Conservation (phyloP, 2,888 invertebrate species). For the Drosophila anomalipes region DNA sequence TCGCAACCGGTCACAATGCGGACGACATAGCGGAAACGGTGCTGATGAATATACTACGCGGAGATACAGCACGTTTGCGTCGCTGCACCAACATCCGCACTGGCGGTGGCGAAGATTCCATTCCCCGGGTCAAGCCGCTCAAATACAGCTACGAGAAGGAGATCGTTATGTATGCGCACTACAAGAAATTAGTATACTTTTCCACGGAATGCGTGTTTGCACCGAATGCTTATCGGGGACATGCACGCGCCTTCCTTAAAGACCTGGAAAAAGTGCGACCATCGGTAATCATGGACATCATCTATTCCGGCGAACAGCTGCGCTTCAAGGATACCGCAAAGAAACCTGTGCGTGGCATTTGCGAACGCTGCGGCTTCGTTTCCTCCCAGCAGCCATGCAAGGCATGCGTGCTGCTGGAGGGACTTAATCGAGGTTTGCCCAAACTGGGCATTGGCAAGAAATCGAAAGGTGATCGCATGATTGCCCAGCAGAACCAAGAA, state of each 20-base stretch:
- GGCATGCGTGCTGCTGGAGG: slow-evolving; percentile 97
- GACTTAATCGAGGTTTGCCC: slow-evolving; percentile 96
- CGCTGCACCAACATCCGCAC: slow-evolving; percentile 96
- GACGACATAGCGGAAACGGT: slow-evolving; percentile 99
- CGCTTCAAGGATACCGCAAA: slow-evolving; percentile 92
- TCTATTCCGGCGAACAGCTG: slow-evolving; percentile 95
- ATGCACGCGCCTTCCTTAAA: slow-evolving; percentile 95
- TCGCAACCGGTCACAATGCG: slow-evolving; percentile 98
- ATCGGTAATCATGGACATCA: slow-evolving; percentile 95
- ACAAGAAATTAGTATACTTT: slow-evolving; percentile 97
- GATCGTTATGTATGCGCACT: slow-evolving; percentile 99
- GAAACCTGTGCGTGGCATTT: slow-evolving; percentile 92
- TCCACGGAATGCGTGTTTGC: slow-evolving; percentile 99
- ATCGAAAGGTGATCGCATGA: slow-evolving; percentile 90
- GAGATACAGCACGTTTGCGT: slow-evolving; percentile 96
- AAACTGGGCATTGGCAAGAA: slow-evolving; percentile 95
- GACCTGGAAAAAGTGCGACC: slow-evolving; percentile 97
- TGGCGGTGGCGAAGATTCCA: slow-evolving; percentile 91
- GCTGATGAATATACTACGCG: slow-evolving; percentile 98
- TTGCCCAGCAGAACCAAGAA: slow-evolving; percentile 86
- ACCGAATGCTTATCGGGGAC: slow-evolving; percentile 98
- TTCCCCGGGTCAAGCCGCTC: slow-evolving; percentile 97
- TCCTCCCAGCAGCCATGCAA: slow-evolving; percentile 98
- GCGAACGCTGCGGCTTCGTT: slow-evolving; percentile 94
- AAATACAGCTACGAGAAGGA: slow-evolving; percentile 99